These are phyloP conservation scores for Archips xylosteana DNA, from an alignment of 2,888 invertebrate genomes.

Conservation along the genomic window DNA sequence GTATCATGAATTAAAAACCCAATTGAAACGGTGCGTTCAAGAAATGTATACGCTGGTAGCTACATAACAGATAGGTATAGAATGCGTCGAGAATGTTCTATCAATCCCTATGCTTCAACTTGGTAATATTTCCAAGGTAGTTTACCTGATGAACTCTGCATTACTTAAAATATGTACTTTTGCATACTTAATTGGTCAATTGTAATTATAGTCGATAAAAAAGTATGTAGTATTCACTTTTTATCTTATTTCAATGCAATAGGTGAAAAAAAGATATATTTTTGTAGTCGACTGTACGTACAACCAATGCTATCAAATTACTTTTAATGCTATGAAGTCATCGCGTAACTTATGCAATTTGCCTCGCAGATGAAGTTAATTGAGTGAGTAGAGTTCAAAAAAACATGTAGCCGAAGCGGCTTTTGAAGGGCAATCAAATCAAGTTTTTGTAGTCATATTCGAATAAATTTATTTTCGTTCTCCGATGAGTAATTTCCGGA, in stretches of 20 bases:
- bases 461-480: slow-evolving; percentile 12
- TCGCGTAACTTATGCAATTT: slow-evolving; percentile 2
- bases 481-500: slow-evolving; percentile 60
- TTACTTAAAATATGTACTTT: background rate
- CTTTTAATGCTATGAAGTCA: background rate
- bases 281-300: no score
- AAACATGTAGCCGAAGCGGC: background rate
- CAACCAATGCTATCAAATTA: background rate
- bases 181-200: background rate
- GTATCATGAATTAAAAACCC: background rate
- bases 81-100: background rate
- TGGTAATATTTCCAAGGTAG: background rate
- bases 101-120: background rate
- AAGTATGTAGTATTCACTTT: no score
- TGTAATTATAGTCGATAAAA: background rate
- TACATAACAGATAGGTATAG: background rate
- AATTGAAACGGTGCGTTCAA: background rate
- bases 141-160: background rate
- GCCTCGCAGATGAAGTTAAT: background rate
- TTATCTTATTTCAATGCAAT: no score
- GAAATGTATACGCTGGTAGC: background rate
- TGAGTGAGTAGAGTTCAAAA: background rate
- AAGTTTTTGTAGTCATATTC: background rate
- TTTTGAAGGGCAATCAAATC: slow-evolving; percentile 10
- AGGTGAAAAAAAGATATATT: no score